These are phyloP conservation scores for Chelonus formosanus DNA, from an alignment of 2,888 invertebrate species.

Conservation along the genomic window DNA sequence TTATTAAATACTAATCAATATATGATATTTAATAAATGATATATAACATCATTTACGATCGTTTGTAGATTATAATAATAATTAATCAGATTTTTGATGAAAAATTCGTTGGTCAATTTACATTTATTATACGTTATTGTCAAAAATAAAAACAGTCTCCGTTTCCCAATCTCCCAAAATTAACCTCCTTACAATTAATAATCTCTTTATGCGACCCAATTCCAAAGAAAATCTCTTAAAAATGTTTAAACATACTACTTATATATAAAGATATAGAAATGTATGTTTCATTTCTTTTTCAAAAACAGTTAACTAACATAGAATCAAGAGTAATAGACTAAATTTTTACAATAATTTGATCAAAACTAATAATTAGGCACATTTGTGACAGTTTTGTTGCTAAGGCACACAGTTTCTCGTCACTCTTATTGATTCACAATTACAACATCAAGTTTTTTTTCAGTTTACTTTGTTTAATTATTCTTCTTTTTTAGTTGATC, in stretches of 20 bases:
- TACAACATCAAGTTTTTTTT: not conserved
- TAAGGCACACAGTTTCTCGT: not conserved
- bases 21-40: conserved; percentile 33
- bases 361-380: conserved; percentile 5
- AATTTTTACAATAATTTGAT: conserved; percentile 28
- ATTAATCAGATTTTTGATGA: not conserved
- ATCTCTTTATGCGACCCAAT: not conserved
- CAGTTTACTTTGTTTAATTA: conserved; percentile 8
- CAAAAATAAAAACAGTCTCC: conserved; percentile 30
- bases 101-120: conserved; percentile 13
- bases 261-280: not conserved
- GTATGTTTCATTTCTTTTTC: not conserved
- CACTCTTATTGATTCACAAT: no score
- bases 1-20: conserved; percentile 41
- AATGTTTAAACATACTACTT: not conserved
- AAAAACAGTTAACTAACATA: no score
- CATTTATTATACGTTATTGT: conserved; percentile 8
- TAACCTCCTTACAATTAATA: not conserved
- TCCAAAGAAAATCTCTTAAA: not conserved
- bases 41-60: conserved; percentile 15
- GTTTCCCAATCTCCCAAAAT: conserved; percentile 16
- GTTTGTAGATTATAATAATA: not conserved
- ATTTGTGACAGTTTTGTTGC: not conserved
- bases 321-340: conserved; percentile 9
- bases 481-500: conserved; percentile 12